phyloP scores from a whole-genome alignment of 2,888 invertebrate species.

The Thereva unica region DNA sequence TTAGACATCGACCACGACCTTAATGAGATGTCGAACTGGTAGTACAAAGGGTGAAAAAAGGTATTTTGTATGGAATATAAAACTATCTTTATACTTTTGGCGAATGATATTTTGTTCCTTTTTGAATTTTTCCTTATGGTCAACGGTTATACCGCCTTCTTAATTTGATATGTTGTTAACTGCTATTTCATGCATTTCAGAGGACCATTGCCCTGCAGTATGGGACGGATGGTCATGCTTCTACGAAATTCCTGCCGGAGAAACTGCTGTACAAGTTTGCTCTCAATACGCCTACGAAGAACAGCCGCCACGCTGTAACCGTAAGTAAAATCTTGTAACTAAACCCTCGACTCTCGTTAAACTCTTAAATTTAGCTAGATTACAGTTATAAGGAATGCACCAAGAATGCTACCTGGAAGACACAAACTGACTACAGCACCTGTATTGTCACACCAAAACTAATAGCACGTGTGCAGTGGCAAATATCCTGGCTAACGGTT shows the following conservation, averaged over 20 bases:
- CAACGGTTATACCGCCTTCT: constrained; percentile 23
- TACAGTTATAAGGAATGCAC: constrained; percentile 64
- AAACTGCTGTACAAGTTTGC: constrained; percentile 60
- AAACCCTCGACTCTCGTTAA: background rate
- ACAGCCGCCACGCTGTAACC: constrained; percentile 61
- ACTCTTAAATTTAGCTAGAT: constrained; percentile 55
- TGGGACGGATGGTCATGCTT: constrained; percentile 72
- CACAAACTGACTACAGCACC: constrained; percentile 63
- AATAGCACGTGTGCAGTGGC: constrained; percentile 61
- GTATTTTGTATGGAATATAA: too few relatives aligned
- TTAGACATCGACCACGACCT: too few relatives aligned
- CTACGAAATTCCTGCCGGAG: constrained; percentile 57
- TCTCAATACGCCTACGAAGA: constrained; percentile 65
- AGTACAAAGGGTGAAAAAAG: too few relatives aligned
- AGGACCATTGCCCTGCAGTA: constrained; percentile 60
- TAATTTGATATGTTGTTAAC: constrained; percentile 10
- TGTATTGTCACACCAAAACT: constrained; percentile 64
- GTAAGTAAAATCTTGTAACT: constrained; percentile 57
- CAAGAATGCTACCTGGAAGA: constrained; percentile 63
- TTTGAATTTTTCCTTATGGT: too few relatives aligned
- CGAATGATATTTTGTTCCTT: too few relatives aligned
- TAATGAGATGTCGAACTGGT: too few relatives aligned
- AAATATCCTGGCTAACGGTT: constrained; percentile 61
- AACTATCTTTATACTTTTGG: too few relatives aligned
- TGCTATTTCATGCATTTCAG: constrained; percentile 27